Evolutionary conservation across 1,140 invertebrate species (phyloP).

Genomic region (Chlorops oryzae): DNA sequence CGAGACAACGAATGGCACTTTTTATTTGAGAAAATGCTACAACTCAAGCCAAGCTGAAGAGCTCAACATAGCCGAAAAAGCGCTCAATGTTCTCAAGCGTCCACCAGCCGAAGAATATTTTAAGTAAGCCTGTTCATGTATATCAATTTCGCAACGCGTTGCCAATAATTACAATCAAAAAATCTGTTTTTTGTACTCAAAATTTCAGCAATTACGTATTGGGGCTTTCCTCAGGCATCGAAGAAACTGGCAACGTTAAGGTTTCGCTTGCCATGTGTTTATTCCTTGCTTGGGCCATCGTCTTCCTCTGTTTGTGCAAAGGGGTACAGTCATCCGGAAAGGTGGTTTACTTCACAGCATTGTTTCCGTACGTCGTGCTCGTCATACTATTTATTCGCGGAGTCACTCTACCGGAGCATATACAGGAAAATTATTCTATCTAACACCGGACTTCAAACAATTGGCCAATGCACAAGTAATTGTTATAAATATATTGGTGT

Average conservation of each 20-base stretch:
- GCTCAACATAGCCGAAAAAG: slow-evolving; percentile 51
- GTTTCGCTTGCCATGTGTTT: slow-evolving; percentile 63
- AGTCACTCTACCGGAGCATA: slow-evolving; percentile 68
- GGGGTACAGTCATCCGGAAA: slow-evolving; percentile 80
- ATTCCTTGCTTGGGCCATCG: slow-evolving; percentile 70
- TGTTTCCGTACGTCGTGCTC: slow-evolving; percentile 80
- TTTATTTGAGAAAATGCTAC: slow-evolving; percentile 55
- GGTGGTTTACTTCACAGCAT: slow-evolving; percentile 78
- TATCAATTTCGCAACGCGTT: neutral
- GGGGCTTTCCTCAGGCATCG: slow-evolving; percentile 65
- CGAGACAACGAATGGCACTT: slow-evolving; percentile 58
- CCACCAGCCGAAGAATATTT: slow-evolving; percentile 82
- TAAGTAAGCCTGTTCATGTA: slow-evolving; percentile 55
- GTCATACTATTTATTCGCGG: slow-evolving; percentile 74
- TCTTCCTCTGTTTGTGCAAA: slow-evolving; percentile 74
- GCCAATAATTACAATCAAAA: too few relatives aligned
- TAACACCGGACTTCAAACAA: slow-evolving; percentile 76
- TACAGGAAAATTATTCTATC: slow-evolving; percentile 75
- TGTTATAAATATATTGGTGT: too few relatives aligned
- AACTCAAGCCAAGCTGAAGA: slow-evolving; percentile 52
- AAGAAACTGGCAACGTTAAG: slow-evolving; percentile 64
- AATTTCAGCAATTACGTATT: slow-evolving; percentile 62
- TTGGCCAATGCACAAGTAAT: slow-evolving; percentile 71
- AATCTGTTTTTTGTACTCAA: too few relatives aligned
- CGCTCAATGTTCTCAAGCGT: slow-evolving; percentile 54